phyloP scores from a whole-genome alignment of 2,797 vertebrate species.

The Notolabrus celidotus region DNA sequence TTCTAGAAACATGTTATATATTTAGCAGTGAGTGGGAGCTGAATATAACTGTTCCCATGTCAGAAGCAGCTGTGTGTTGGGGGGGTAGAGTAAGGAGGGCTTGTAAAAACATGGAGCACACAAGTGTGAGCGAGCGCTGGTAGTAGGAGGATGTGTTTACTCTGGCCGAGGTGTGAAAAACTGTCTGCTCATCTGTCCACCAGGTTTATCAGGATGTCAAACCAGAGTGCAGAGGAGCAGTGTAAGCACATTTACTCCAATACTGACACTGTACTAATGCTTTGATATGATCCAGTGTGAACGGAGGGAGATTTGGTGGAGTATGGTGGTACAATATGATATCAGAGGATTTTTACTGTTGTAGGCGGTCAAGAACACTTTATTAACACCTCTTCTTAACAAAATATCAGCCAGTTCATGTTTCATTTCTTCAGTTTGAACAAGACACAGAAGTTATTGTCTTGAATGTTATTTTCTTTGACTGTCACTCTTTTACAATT shows the following conservation, averaged over 20 bases:
- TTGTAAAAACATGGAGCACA: conserved; percentile 86
- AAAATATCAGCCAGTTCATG: background rate
- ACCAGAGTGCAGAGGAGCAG: conserved; percentile 11
- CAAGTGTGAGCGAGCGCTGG: conserved; percentile 85
- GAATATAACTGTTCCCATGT: conserved; percentile 48
- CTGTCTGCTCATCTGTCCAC: conserved; percentile 62
- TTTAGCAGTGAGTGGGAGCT: conserved; percentile 1
- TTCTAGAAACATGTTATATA: conserved; percentile 1
- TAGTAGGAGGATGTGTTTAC: conserved; percentile 76
- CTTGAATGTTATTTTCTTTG: background rate
- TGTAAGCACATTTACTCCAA: background rate
- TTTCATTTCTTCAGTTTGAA: background rate
- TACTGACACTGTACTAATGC: background rate
- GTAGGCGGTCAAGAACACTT: too few species aligned
- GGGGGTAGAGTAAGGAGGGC: conserved; percentile 36
- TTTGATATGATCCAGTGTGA: background rate
- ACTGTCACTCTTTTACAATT: conserved; percentile 55
- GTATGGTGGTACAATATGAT: background rate
- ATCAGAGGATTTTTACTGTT: background rate
- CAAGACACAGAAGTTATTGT: too few species aligned
- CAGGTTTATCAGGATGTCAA: conserved; percentile 48
- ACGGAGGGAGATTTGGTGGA: too few species aligned
- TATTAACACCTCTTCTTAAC: too few species aligned
- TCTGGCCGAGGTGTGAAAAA: conserved; percentile 80
- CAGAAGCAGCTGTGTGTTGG: conserved; percentile 50